Base-by-base conservation (phyloP, 2,888 invertebrate species). In the Lepidochrysops patricia region DNA sequence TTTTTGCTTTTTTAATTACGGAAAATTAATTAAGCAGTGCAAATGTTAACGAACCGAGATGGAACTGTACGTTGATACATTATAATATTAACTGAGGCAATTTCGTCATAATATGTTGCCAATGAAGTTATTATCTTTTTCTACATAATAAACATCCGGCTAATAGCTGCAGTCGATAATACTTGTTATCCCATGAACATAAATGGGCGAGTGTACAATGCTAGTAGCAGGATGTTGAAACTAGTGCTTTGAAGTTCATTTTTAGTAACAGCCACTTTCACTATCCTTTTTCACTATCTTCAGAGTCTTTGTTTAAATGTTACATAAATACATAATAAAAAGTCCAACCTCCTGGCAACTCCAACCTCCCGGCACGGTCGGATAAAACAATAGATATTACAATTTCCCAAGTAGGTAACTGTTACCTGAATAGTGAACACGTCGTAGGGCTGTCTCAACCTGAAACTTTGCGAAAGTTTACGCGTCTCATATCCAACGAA, bases 1-100 rank as follows among this genome's bases (percentile, higher is more conserved):
- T 54, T 54, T 54, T 54, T 54, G 54, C 32, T 54, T 32, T 54
- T 43, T 54, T 54, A 54, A 54, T 54, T 54, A 54, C 54, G 15
- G 15, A 32, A 54, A 54, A 54, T 54, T 54, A 52, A 52, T 52
- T 52, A 52, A 29, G 27, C 27, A 43, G 9, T 23, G 52, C 27
- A 26, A 27, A 13, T 13, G 27, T 1, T 27, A 27, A 52, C 13
- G 5, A 52, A 9, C 23, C 23, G 3, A 12, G 23, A 43, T 12
- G 43, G 23, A 23, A 43, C 7, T 43, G 37, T 19, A 19, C 15
- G 19, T 43, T 43, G 19, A 43, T 43, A 43, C 19, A 19, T n/a
- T n/a, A n/a, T 43, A 9, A 43, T 43, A 19, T 23, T 12, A 43
- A 19, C 43, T 15, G 7, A 43, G 19, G 15, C 2, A 6, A 34